phyloP scores from a whole-genome alignment of 2,113 vertebrate genomes.

The Pterocles gutturalis region DNA sequence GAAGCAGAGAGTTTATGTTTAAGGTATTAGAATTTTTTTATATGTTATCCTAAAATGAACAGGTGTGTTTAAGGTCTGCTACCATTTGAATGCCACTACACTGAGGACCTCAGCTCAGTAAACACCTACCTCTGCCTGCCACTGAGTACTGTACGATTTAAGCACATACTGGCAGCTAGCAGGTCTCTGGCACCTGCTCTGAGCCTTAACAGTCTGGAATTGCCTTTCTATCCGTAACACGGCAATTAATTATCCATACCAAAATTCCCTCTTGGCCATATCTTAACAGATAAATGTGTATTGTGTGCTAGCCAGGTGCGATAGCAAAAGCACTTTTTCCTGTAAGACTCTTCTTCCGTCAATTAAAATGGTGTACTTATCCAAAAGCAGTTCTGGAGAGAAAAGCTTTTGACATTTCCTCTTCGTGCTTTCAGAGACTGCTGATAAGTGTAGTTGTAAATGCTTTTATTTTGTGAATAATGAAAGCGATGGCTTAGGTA shows the following conservation, averaged over 20 bases:
- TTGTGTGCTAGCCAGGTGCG: neutral
- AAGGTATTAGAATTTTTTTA: neutral
- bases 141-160: neutral
- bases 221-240: neutral
- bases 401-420: neutral
- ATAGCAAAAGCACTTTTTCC: neutral
- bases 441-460: neutral
- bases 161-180: neutral
- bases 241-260: neutral
- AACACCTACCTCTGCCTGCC: neutral
- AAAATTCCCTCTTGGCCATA: neutral
- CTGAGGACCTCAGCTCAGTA: neutral
- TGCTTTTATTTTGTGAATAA: constrained; percentile 29
- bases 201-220: neutral
- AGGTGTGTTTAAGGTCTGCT: neutral
- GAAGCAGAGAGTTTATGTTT: neutral
- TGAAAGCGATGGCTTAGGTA: neutral
- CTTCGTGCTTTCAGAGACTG: neutral
- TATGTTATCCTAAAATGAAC: neutral
- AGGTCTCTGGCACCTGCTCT: neutral
- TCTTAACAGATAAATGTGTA: neutral
- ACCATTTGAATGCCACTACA: neutral
- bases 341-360: neutral
- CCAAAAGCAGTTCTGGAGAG: neutral
- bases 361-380: neutral